Conservation (phyloP, 2,113 vertebrate species). For the Fukomys damarensis region DNA sequence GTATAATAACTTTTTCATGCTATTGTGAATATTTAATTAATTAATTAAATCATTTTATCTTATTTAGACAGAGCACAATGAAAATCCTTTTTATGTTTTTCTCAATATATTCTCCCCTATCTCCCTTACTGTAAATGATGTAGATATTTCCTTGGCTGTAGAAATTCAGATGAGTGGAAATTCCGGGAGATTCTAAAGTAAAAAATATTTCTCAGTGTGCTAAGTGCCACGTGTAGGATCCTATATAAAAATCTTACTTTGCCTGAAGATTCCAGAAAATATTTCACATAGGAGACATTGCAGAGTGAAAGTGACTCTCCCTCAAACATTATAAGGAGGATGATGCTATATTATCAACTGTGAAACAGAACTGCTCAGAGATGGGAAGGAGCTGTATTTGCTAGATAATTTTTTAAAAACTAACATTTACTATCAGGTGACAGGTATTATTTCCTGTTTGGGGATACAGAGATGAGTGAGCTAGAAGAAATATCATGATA, state of each 20-base stretch:
- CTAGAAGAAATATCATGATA: not conserved
- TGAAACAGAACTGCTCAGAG: not conserved
- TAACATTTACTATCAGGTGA: not conserved
- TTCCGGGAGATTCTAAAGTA: not conserved
- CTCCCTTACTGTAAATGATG: not conserved
- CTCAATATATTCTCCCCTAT: not conserved
- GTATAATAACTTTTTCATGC: not conserved
- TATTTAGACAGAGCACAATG: not conserved
- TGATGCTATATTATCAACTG: not conserved
- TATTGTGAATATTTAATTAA: not conserved
- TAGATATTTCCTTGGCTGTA: not conserved
- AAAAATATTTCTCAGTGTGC: not conserved
- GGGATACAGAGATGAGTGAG: not conserved
- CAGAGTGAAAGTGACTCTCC: not conserved
- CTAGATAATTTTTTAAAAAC: not conserved
- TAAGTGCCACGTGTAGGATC: not conserved
- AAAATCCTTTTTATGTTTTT: not conserved
- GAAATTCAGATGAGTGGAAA: not conserved
- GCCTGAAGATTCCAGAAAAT: not conserved
- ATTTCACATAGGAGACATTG: not conserved
- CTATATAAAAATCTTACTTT: not conserved
- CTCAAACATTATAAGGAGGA: not conserved
- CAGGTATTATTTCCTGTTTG: not conserved
- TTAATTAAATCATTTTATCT: too few relatives aligned
- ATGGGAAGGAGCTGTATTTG: not conserved